Percentiles rank a stretch among this genome's conserved stretches.
phyloP scores from a whole-genome alignment of 2,888 invertebrate species.

The Synergus umbraculus region DNA sequence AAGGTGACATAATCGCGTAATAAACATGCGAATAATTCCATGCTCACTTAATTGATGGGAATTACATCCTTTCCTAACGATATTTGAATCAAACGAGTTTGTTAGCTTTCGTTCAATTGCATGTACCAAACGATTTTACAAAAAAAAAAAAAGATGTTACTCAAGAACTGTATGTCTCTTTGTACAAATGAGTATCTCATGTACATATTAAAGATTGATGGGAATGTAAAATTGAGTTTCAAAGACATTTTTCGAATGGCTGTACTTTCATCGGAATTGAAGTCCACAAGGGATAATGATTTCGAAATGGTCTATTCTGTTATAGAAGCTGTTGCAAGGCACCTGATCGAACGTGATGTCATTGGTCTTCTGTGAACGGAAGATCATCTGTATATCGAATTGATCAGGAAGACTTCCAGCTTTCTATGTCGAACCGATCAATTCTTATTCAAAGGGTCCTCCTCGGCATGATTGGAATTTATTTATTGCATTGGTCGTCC shows the following conservation, averaged over 20 bases:
- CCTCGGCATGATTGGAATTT: constrained; percentile 32
- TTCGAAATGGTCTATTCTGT: not conserved
- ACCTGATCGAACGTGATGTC: not conserved
- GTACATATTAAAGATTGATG: too few relatives aligned
- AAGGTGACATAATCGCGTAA: constrained; percentile 1
- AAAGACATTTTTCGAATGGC: constrained; percentile 40
- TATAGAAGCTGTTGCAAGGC: not conserved
- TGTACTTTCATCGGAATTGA: constrained; percentile 41
- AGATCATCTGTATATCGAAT: constrained; percentile 55
- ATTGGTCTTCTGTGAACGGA: constrained; percentile 19
- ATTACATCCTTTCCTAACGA: not conserved
- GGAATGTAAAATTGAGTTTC: not conserved
- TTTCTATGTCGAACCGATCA: constrained; percentile 58
- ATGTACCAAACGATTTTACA: too few relatives aligned
- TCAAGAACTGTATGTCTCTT: too few relatives aligned
- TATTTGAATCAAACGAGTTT: too few relatives aligned
- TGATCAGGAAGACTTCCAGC: constrained; percentile 65
- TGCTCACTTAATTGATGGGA: not conserved
- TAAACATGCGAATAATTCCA: not conserved
- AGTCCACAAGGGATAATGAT: not conserved
- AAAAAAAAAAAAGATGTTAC: too few relatives aligned
- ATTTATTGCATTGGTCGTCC: constrained; percentile 71
- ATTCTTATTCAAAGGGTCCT: constrained; percentile 20
- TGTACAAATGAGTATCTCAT: too few relatives aligned
- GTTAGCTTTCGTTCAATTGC: too few relatives aligned